Evolutionary conservation across 2,888 invertebrate genomes (phyloP), one percentile per base, ranked within the genome.

Genomic region (Leptopilina myrica): DNA sequence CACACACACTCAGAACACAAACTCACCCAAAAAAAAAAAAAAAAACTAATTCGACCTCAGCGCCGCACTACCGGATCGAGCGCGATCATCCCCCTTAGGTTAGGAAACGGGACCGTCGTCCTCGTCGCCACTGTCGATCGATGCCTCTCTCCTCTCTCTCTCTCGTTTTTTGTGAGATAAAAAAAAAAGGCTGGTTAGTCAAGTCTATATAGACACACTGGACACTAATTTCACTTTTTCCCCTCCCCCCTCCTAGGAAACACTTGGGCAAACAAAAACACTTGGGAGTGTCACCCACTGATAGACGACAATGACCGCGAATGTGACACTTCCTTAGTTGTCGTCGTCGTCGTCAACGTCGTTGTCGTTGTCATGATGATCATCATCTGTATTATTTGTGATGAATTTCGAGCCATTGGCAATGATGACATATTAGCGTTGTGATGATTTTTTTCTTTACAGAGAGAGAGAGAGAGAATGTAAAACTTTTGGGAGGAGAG

Each of bases 231-330:
- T 43, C 43, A 8, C 43, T 43, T 8, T 43, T 43, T 0, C 43
- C 11, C 12, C 12, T 12, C 49, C 49, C 49, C 49, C 2, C 49
- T 11, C 7, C 49, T 2, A 20, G 20, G 33, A 33, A 49, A 69
- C 81, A 78, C 78, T 75, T 43, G 43, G 8, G 78, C 12, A 76
- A 75, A 76, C 78, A 79, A 79, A 77, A 76, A 76, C 75, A 78
- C 76, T 76, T 64, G 64, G 64, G 76, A 76, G 76, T 64, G 76
- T 73, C 73, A 73, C 62, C 49, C 64, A 43, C 62, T 62, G 69
- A 62, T 49, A 14, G 53, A n/a, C 56, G 53, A 73, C 73, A 40
- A 73, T 53, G 64, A 64, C 59, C 46, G n/a, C 43, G 64, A 26
- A 62, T 49, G 53, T 67, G 66, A 76, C 78, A 80, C 76, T 75